Conservation (phyloP, 2,888 invertebrate species). For the Poecilobothrus nobilitatus region DNA sequence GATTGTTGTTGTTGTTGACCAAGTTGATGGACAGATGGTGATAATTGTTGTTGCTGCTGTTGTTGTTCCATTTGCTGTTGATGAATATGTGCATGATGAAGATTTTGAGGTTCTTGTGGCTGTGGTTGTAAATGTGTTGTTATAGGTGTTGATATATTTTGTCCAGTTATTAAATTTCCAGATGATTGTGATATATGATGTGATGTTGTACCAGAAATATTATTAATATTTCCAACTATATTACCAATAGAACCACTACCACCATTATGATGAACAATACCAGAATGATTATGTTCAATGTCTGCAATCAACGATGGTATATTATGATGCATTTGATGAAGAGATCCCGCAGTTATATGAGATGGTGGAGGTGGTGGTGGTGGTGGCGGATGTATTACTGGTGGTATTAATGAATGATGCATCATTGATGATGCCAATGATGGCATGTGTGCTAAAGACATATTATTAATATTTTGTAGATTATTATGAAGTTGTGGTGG, state of each 20-base stretch:
- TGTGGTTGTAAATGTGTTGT: conserved; percentile 21
- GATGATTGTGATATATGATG: conserved; percentile 8
- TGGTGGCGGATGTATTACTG: conserved; percentile 42
- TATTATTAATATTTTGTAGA: background rate
- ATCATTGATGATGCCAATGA: conserved; percentile 34
- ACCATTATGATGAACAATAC: background rate
- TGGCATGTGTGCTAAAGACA: conserved; percentile 23
- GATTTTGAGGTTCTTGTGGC: conserved; percentile 21
- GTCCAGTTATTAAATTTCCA: conserved; percentile 14
- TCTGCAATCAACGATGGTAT: background rate
- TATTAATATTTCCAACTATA: background rate
- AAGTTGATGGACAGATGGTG: conserved; percentile 12
- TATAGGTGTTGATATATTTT: conserved; percentile 1
- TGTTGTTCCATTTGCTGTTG: conserved; percentile 18
- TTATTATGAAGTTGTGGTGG: conserved; percentile 25
- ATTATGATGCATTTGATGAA: background rate
- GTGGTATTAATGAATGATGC: conserved; percentile 29
- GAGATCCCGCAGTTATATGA: background rate
- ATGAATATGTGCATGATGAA: conserved; percentile 22
- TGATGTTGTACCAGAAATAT: background rate
- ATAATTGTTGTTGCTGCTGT: conserved; percentile 24
- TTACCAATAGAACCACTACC: background rate
- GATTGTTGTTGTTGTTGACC: conserved; percentile 6
- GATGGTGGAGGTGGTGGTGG: conserved; percentile 33
- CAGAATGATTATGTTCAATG: background rate